A percentile compares a stretch with the other conserved stretches of the same genome.
These are phyloP conservation scores for Sarcophaga subvicina DNA, from an alignment of 2,888 invertebrate species.

Conservation along the genomic window DNA sequence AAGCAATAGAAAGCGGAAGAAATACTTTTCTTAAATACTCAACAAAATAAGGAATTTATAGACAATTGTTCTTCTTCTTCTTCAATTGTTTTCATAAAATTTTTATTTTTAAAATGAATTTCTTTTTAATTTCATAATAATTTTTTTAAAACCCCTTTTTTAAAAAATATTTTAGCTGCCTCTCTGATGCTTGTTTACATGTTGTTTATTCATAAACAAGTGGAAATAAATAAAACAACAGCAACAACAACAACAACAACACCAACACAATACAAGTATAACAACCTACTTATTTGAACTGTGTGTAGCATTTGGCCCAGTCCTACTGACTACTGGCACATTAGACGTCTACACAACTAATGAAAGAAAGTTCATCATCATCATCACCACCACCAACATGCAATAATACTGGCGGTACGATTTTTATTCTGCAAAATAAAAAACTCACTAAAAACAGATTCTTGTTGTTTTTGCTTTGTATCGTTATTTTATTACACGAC, in stretches of 20 bases:
- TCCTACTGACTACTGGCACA: constrained; percentile 34
- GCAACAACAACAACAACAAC: constrained; percentile 69
- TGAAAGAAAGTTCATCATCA: constrained; percentile 58
- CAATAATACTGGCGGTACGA: not conserved
- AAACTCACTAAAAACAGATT: constrained; percentile 60
- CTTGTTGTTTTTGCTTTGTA: constrained; percentile 75
- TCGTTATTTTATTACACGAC: constrained; percentile 71
- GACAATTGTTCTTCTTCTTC: too few species aligned
- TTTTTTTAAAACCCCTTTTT: constrained; percentile 47
- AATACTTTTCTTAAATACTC: not conserved
- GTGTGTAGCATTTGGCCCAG: constrained; percentile 70
- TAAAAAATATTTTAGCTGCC: constrained; percentile 68
- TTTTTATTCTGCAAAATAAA: constrained; percentile 71
- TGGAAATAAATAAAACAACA: constrained; percentile 64
- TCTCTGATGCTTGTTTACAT: constrained; percentile 80
- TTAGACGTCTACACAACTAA: constrained; percentile 36
- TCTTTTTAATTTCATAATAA: not conserved
- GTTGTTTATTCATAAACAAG: constrained; percentile 77
- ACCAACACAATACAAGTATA: constrained; percentile 44
- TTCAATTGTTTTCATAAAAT: not conserved
- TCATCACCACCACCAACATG: constrained; percentile 14
- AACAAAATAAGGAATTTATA: too few species aligned
- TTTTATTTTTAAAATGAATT: not conserved
- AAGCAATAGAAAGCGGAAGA: constrained; percentile 1
- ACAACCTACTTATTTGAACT: constrained; percentile 72